phyloP scores from a whole-genome alignment of 2,888 invertebrate genomes.

The Nemoura dubitans region DNA sequence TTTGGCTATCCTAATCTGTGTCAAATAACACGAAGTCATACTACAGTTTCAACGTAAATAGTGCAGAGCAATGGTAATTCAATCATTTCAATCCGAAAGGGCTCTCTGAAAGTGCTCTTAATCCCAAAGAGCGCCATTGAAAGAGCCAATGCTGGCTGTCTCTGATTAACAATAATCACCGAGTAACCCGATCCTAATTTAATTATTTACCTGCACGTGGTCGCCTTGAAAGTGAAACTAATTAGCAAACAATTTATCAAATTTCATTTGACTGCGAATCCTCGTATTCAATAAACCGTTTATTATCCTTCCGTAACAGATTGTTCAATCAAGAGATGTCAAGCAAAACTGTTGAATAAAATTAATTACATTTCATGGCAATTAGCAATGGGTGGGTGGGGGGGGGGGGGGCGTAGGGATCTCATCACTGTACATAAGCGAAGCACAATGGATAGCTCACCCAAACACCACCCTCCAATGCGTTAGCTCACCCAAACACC shows the following conservation, averaged over 20 bases:
- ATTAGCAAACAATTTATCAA: neutral
- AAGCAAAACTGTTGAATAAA: conserved; percentile 4
- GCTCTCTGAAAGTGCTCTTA: neutral
- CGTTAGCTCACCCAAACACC: neutral
- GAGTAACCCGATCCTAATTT: neutral
- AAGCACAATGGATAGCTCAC: neutral
- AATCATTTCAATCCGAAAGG: neutral
- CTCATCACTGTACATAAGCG: neutral
- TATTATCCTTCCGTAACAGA: conserved; percentile 12
- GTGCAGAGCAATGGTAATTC: neutral
- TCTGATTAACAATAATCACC: neutral
- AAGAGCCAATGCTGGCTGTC: neutral
- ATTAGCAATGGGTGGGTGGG: neutral
- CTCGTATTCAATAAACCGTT: neutral
- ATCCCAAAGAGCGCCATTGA: neutral
- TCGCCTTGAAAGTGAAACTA: neutral
- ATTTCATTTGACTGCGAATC: conserved; percentile 4
- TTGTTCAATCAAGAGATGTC: conserved; percentile 5
- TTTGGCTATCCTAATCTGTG: too few species aligned
- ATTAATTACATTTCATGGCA: conserved; percentile 3
- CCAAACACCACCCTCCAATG: neutral
- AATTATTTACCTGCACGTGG: neutral
- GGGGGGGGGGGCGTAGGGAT: neutral
- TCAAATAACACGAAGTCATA: too few species aligned
- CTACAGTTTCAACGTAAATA: too few species aligned